Base-by-base conservation (phyloP, 53 echinoderm and acorn worm species). In the Paelopatides confundens region DNA sequence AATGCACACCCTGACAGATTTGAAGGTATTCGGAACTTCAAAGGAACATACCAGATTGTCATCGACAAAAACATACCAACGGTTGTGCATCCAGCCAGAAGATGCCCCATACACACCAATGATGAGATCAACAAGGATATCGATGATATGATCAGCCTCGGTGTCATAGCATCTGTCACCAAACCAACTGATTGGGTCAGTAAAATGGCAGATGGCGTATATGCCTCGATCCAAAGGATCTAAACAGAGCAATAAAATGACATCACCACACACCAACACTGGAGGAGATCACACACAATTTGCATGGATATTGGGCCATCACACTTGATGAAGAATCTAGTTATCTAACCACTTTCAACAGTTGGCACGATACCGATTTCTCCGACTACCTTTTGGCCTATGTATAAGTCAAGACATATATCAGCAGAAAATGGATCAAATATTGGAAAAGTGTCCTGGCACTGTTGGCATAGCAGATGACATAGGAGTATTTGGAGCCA, bases 141-240 rank as follows among this genome's bases (percentile, higher is more conserved):
- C 2, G 71, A 89, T n/a, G 47, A 90, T 11, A 90, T 90, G 90
- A 38, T 53, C 18, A 36, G 30, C 6, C 65, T 85, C 4, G n/a
- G 35, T 1, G 90, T 90, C 63, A 90, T 85, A 9, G 37, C 71
- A 2, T 76, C 77, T 6, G 88, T 92, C 46, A 74, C 63, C 0
- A 85, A 90, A 33, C 90, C 89, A 35, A 84, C 85, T 10, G 64
- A 62, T 21, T 89, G 85, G 85, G 89, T 89, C 30, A 71, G 74
- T 6, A 89, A 85, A 89, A 62, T 74, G 90, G 88, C 1, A 8
- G 46, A 4, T 86, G 62, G 38, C 85, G 77, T 10, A 67, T 95
- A 24, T 95, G 94, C 51, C 86, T 94, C 24, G 91, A 95, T 31
- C 96, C 96, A 12, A 93, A 89, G 47, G 93, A 91, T 51, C 50